Evolutionary conservation across 2,797 vertebrate species (phyloP), one percentile per base, ranked within the genome.

Genomic region (Danio kyathit): DNA sequence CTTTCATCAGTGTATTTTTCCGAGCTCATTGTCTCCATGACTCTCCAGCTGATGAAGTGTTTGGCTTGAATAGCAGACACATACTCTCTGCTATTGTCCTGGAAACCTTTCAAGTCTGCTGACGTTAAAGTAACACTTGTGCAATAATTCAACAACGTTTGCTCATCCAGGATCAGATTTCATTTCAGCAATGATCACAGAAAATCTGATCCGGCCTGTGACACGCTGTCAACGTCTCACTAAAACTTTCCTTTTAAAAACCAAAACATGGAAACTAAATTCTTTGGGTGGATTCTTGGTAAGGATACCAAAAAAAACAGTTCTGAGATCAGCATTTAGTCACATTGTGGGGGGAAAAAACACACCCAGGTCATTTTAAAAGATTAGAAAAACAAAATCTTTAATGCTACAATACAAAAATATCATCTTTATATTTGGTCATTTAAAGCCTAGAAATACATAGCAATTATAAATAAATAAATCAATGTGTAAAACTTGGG

Each of bases 401-500:
- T 82, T 72, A 77, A n/a, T 77, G 1, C 29, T 57, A 64, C 29
- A 6, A 63, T 72, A 79, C 5, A 72, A 64, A 79, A 72, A 72
- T 79, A 72, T 12, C 1, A 61, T 16, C 2, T 10, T 41, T 0
- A 57, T 9, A 3, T n/a, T 66, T 21, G 10, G 13, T 17, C 5
- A 38, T 5, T 6, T 12, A n/a, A 41, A 57, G 40, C 17, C 9
- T 41, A 56, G 43, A 0, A 73, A 54, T 14, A 14, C 0, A n/a
- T 11, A 48, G 43, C 21, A 63, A 60, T n/a, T 6, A 48, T 49
- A 38, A 59, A 79, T 59, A 60, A 71, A 79, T 63, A 49, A 29
- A 44, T 29, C 14, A 12, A 41, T 12, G 0, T 19, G 5, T 5
- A 41, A 51, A 70, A 7, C 29, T 38, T 69, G 5, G 21, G 40